These are phyloP conservation scores for Anodontia alba DNA, from an alignment of 2,888 invertebrate species.

Conservation along the genomic window DNA sequence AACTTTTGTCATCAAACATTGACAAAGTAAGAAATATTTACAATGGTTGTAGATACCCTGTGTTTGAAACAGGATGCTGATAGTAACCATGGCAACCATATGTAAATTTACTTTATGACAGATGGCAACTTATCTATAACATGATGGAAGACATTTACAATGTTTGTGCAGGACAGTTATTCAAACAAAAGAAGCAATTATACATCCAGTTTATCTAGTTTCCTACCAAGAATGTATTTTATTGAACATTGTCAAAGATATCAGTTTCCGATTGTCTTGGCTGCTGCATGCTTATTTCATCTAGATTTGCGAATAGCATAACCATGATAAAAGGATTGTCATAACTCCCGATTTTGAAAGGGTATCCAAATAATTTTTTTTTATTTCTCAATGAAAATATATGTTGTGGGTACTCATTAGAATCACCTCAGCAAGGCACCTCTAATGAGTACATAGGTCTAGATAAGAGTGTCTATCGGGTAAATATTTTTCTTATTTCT, in stretches of 20 bases:
- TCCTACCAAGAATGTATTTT: not conserved
- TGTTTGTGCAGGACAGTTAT: conserved; percentile 15
- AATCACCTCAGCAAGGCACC: no score
- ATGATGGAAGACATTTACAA: conserved; percentile 12
- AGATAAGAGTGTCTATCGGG: no score
- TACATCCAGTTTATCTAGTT: not conserved
- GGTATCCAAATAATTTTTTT: no score
- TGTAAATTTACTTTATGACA: conserved; percentile 60
- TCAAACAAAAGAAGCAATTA: conserved; percentile 15
- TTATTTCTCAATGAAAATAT: no score
- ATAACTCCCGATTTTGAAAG: no score
- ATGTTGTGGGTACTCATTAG: no score
- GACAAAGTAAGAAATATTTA: conserved; percentile 13
- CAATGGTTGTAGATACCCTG: conserved; percentile 8
- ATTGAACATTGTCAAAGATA: not conserved
- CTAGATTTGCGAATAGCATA: no score
- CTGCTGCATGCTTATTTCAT: no score
- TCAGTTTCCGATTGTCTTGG: not conserved
- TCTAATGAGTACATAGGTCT: no score
- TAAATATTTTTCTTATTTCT: no score
- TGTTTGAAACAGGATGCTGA: conserved; percentile 30
- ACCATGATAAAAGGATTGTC: no score
- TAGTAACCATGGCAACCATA: conserved; percentile 65
- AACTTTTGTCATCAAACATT: not conserved
- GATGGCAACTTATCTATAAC: conserved; percentile 61